A percentile compares a stretch with the other conserved stretches of the same genome.
phyloP scores from a whole-genome alignment of 2,797 vertebrate species.

The Bovichtus diacanthus region DNA sequence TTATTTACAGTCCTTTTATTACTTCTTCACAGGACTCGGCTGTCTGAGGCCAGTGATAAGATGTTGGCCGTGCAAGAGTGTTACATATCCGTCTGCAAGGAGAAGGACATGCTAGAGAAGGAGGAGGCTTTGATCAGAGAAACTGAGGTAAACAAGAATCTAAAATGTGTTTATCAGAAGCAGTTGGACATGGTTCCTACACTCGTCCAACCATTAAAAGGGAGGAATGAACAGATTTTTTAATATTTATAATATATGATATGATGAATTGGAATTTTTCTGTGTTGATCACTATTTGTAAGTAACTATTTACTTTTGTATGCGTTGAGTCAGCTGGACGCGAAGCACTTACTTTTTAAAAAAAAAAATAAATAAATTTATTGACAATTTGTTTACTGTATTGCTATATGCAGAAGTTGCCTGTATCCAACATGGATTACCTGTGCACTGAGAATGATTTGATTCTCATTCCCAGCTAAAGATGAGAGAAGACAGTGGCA shows the following conservation, averaged over 20 bases:
- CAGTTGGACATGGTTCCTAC: not conserved
- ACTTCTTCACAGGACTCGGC: conserved; percentile 81
- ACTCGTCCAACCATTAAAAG: not conserved
- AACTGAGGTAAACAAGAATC: conserved; percentile 82
- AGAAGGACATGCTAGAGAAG: conserved; percentile 89
- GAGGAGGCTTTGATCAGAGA: conserved; percentile 81
- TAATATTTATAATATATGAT: no score
- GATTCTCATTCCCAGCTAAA: conserved; percentile 74
- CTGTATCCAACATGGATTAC: not conserved
- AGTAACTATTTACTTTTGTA: not conserved
- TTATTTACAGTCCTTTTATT: not conserved
- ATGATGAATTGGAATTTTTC: not conserved
- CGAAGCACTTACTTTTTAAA: not conserved
- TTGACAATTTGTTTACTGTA: not conserved
- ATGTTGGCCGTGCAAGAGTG: conserved; percentile 91
- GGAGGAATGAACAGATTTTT: not conserved
- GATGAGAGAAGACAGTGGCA: conserved; percentile 79
- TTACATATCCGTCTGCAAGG: conserved; percentile 93
- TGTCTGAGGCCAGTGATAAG: conserved; percentile 89
- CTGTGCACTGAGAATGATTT: not conserved
- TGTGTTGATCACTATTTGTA: not conserved
- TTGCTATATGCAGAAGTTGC: not conserved
- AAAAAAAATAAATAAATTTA: no score
- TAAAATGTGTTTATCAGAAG: conserved; percentile 3
- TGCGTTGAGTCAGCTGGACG: not conserved